Evolutionary conservation across 2,113 vertebrate genomes (phyloP), one percentile per base, ranked within the genome.

Genomic region (Prunella fulvescens): DNA sequence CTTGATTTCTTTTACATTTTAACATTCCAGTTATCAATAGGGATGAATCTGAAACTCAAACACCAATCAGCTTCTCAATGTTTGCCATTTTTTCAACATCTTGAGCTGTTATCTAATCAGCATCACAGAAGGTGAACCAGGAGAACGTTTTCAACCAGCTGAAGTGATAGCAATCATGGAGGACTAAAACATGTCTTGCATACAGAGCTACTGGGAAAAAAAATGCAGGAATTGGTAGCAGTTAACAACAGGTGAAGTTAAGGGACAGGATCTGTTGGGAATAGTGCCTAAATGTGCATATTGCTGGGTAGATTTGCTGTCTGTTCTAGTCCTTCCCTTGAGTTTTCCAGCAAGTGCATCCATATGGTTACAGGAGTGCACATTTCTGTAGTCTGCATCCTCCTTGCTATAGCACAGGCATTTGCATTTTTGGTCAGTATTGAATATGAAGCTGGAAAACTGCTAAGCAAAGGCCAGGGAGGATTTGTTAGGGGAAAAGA

Each of bases 181-280:
- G 78, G 72, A 56, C 60, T 60, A 71, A 78, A 80, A 23, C 29
- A 12, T 50, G 67, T 28, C 29, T 23, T 56, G 64, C 64, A 48
- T 86, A n/a, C 50, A 92, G 51, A 95, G 51, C 42, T 83, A 17
- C 39, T 24, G 29, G 14, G 15, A 50, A 79, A 57, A 37, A 48
- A 66, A 28, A 15, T 1, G 12, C n/a, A 76, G 51, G 92, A 86
- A 78, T 51, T 48, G 81, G 60, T 90, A 48, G 67, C 79, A 67
- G 47, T 72, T 81, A 74, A 81, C 47, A 81, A 60, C 95, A 90
- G 94, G 90, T 96, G 74, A 78, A 95, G 88, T 81, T 73, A 71
- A 90, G 48, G 90, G 8, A 42, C 13, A 26, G 81, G 19, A 44
- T 78, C 79, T 86, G 13, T 67, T 71, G 94, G 88, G 90, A 92